Base-by-base conservation (phyloP, 1,140 invertebrate genomes). In the Sitobion miscanthi region DNA sequence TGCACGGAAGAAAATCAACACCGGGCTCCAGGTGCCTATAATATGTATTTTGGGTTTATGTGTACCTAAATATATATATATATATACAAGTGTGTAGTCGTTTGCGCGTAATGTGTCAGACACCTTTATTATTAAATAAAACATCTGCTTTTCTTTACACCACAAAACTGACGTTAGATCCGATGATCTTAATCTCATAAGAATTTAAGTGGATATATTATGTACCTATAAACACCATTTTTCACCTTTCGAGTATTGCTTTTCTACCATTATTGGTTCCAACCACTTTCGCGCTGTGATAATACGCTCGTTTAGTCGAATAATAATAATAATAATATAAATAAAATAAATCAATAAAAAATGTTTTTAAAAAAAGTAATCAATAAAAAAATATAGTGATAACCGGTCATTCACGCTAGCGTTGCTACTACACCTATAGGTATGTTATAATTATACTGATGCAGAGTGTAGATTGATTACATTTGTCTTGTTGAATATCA, bases 101-200 rank as follows among this genome's bases (percentile, higher is more conserved):
- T 25, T 82, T 30, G 89, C 62, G 35, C 38, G 90, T 82, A 82
- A 91, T 91, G 90, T 20, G 69, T 11, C 91, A 49, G 49, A 92
- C 91, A 92, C 91, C 77, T 92, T 92, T 92, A 92, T 91, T 91
- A 91, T 92, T 92, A 92, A 92, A 92, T 92, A 92, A 92, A 92
- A 92, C 91, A 92, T 92, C 91, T 92, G 91, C 91, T 83, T 83
- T 92, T 54, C 49, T 92, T 85, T 83, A 85, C 91, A 52, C 77
- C 77, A 49, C 77, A 92, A 92, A 85, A 92, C 91, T 92, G 77
- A 85, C 91, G 69, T 82, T 91, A 83, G 45, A 83, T 83, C 49
- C 17, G 69, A 83, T 91, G 90, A 91, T 91, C 90, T 91, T 91
- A 91, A 91, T 91, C 90, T 91, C 7, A 47, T 83, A 91, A 91